Base-by-base conservation (phyloP, 1,140 invertebrate genomes). In the Diprion similis region DNA sequence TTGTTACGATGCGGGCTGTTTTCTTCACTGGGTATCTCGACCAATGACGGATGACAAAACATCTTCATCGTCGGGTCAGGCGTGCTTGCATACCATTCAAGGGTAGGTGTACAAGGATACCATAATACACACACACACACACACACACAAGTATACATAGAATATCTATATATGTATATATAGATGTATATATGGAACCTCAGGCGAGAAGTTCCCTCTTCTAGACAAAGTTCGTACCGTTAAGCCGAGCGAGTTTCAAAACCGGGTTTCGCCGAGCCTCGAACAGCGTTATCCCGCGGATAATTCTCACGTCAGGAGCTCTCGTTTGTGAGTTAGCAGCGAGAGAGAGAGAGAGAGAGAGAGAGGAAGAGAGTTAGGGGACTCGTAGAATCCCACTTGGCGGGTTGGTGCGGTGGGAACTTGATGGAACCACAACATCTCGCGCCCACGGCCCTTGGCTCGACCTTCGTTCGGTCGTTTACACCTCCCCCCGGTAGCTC, bases 401-500 rank as follows among this genome's bases (percentile, higher is more conserved):
- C 51, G 51, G 51, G 51, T 59, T 59, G n/a, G 51, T 59, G 51
- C 51, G 51, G 51, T 59, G 51, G 51, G 51, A 59, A 59, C 11
- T 59, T 59, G 51, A 59, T 59, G 51, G 51, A 59, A 59, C 51
- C 51, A 59, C 51, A 17, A 59, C 51, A 59, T 59, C 51, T 59
- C 51, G 51, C 51, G 51, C n/a, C 24, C 24, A n/a, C 51, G 51
- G 51, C 51, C 51, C 51, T 59, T 59, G 11, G 51, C 51, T n/a
- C 51, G 51, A 59, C 51, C 51, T 59, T 59, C 51, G 8, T 17
- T 59, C 11, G 51, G 11, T 37, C 51, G 51, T 59, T 59, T 59
- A 59, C 51, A 59, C 51, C 11, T 15, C 51, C n/a, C 10, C 51
- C 51, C 51, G 0, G 24, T 6, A 37, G 24, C 24, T 59, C 11